These are phyloP conservation scores for Isoperla grammatica DNA, from an alignment of 2,888 invertebrate species.

Conservation along the genomic window DNA sequence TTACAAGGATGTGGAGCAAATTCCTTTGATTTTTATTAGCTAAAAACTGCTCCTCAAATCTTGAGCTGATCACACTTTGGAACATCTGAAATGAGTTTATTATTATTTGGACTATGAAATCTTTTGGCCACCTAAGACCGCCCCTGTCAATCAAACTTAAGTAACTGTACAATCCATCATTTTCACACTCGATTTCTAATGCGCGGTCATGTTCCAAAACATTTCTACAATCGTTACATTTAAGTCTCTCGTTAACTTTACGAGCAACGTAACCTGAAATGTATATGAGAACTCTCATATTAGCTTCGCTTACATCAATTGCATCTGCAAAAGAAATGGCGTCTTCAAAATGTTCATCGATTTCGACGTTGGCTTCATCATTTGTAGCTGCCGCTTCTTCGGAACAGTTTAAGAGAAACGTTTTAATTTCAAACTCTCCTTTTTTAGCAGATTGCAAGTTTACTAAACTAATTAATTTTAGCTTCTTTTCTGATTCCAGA, in stretches of 20 bases:
- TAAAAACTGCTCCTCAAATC: neutral
- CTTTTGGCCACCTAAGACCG: neutral
- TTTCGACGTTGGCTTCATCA: neutral
- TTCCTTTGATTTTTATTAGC: neutral
- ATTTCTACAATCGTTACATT: neutral
- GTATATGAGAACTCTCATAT: neutral
- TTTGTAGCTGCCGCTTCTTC: neutral
- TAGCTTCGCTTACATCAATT: neutral
- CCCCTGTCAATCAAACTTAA: neutral
- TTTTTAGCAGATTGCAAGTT: neutral
- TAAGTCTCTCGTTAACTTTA: neutral
- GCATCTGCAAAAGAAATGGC: neutral
- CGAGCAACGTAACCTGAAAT: neutral
- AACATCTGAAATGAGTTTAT: neutral
- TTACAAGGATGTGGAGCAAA: neutral
- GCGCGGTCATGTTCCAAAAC: neutral
- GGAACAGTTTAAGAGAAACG: neutral
- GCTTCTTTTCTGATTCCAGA: constrained; percentile 28
- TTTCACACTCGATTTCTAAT: neutral
- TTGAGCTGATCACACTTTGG: neutral
- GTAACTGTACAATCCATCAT: neutral
- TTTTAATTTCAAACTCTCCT: neutral
- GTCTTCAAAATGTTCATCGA: neutral
- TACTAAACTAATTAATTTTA: neutral
- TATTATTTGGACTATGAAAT: neutral